Evolutionary conservation across 2,797 vertebrate genomes (phyloP), one percentile per base, ranked within the genome.

Genomic region (Discoglossus pictus): DNA sequence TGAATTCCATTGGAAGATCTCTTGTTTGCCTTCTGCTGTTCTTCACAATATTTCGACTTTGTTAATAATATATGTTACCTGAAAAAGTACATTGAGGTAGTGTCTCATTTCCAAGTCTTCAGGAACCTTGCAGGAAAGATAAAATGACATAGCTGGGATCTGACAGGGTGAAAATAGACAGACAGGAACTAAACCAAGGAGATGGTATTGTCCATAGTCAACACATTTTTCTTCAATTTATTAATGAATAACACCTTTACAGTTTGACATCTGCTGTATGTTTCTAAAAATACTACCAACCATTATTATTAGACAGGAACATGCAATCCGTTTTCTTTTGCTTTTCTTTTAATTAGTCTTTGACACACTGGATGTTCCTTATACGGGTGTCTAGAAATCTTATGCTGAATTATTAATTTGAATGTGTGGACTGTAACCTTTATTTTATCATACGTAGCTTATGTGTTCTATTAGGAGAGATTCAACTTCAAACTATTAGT

Each of bases 251-350:
- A 60, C 38, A 20, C 46, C n/a, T 40, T 34, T 18, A 7, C 12
- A 55, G 12, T 24, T 4, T n/a, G 18, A 65, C 62, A 65, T 42
- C 62, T 65, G 52, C 34, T 44, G 25, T 12, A 7, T 36, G 50
- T 55, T 46, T 25, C 42, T 38, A 62, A 35, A 51, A 51, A 51
- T 51, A 47, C 7, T 16, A 35, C 34, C 53, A 43, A 17, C 50
- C 38, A 48, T 53, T 53, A 64, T 64, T 64, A 64, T 43, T 64
- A 53, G 50, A 35, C 50, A 44, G 10, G n/a, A 15, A 9, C 4
- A 31, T 31, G 4, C 8, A 31, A 31, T 31, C 27, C 27, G 8
- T 8, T 31, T 8, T 31, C 4, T 4, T 31, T 31, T 4, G 27
- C 27, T 4, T 4, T 31, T 31, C 27, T 8, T 8, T 4, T 8